A percentile compares a stretch with the other conserved stretches of the same genome.
These are phyloP conservation scores for Dascyllus trimaculatus DNA, from an alignment of 2,113 vertebrate genomes.

Conservation along the genomic window DNA sequence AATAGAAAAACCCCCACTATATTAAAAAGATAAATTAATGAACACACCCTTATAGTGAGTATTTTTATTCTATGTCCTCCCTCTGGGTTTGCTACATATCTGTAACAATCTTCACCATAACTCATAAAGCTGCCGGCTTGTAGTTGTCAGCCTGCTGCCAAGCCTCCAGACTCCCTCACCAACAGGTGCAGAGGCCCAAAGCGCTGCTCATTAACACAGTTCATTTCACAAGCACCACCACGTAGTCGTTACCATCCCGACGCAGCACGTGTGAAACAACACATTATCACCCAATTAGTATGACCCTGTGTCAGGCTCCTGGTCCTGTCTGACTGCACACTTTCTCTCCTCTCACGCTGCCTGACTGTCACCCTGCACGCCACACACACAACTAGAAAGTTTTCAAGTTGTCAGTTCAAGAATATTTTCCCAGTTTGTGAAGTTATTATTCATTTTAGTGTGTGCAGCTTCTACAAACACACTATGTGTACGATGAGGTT, in stretches of 20 bases:
- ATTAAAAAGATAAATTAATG: background rate
- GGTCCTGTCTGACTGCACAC: conserved; percentile 42
- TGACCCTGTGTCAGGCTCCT: conserved; percentile 54
- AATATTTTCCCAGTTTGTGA: background rate
- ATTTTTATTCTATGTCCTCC: background rate
- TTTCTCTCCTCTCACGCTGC: background rate
- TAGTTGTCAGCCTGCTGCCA: conserved; percentile 34
- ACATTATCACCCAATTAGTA: conserved; percentile 79
- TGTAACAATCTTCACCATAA: conserved; percentile 1
- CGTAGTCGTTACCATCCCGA: conserved; percentile 49
- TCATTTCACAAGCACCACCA: conserved; percentile 65
- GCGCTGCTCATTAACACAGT: conserved; percentile 67
- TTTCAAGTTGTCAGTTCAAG: background rate
- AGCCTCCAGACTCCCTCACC: conserved; percentile 17
- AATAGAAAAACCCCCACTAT: background rate
- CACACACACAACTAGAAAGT: background rate
- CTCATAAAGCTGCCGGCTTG: conserved; percentile 39
- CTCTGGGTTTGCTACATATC: conserved; percentile 6
- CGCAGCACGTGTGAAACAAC: conserved; percentile 53
- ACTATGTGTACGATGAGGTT: background rate
- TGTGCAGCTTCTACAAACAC: background rate
- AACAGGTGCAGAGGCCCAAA: conserved; percentile 71
- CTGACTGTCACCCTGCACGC: conserved; percentile 1
- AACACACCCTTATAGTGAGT: background rate
- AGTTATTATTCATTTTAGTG: background rate